These are phyloP conservation scores for Ophiodon elongatus DNA, from an alignment of 2,113 vertebrate species.

Conservation along the genomic window DNA sequence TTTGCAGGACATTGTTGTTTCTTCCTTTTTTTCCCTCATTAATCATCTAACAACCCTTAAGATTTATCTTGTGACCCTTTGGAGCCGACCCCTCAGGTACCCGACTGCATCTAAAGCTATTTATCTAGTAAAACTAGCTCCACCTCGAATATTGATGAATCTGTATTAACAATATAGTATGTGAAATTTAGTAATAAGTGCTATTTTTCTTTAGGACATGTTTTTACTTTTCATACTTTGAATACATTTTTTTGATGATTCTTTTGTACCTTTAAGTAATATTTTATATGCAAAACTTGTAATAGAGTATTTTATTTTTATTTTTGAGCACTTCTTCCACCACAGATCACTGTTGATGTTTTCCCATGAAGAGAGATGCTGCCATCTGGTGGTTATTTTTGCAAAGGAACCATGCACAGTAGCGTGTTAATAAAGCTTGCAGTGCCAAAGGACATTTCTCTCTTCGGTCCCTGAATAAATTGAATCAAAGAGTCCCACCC, in stretches of 20 bases:
- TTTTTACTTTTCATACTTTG: background rate
- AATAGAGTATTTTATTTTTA: background rate
- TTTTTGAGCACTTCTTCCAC: background rate
- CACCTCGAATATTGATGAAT: background rate
- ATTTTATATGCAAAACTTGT: background rate
- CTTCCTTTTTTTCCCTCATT: background rate
- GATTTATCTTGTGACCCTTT: background rate
- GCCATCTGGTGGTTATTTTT: constrained; percentile 74
- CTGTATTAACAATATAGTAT: background rate
- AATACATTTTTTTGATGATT: background rate
- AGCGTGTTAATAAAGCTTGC: background rate
- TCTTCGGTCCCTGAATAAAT: constrained; percentile 8
- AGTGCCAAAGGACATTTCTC: background rate
- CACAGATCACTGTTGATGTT: background rate
- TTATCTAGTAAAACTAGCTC: background rate
- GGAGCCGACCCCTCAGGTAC: background rate
- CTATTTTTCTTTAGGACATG: background rate
- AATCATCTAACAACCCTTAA: background rate
- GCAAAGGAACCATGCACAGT: background rate
- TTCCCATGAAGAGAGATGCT: constrained; percentile 54
- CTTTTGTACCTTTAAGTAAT: background rate
- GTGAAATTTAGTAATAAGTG: background rate
- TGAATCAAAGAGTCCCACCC: background rate
- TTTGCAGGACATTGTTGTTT: background rate
- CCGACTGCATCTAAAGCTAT: background rate